These are phyloP conservation scores for Aquatica leii DNA, from an alignment of 2,888 invertebrate genomes.

Conservation along the genomic window DNA sequence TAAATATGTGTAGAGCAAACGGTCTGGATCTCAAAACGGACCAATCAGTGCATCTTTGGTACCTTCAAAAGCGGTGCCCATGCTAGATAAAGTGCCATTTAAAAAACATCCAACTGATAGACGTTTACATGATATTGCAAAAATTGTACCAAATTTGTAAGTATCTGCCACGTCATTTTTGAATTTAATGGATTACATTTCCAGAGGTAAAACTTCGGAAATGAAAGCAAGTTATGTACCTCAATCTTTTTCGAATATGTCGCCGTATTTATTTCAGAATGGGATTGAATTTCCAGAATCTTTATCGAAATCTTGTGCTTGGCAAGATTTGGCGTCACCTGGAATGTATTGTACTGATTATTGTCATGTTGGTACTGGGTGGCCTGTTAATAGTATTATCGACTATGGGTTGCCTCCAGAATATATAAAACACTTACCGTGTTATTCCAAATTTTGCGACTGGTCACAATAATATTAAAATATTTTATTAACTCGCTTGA, in stretches of 20 bases:
- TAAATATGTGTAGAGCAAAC: slow-evolving; percentile 41
- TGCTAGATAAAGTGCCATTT: slow-evolving; percentile 44
- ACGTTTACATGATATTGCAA: slow-evolving; percentile 44
- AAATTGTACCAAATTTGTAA: slow-evolving; percentile 52
- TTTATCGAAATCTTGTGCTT: slow-evolving; percentile 49
- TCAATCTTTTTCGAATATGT: slow-evolving; percentile 53
- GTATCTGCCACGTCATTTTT: slow-evolving; percentile 28
- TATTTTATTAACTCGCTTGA: no score
- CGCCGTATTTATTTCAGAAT: slow-evolving; percentile 49
- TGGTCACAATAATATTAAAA: slow-evolving; percentile 20
- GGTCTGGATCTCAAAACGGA: slow-evolving; percentile 45
- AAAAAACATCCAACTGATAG: slow-evolving; percentile 38
- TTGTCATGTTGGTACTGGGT: slow-evolving; percentile 58
- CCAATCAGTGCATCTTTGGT: slow-evolving; percentile 39
- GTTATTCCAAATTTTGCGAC: slow-evolving; percentile 27
- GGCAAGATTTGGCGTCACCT: slow-evolving; percentile 56
- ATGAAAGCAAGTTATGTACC: slow-evolving; percentile 49
- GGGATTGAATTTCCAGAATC: slow-evolving; percentile 50
- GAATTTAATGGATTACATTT: slow-evolving; percentile 30
- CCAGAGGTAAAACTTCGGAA: slow-evolving; percentile 55
- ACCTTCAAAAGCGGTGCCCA: slow-evolving; percentile 35
- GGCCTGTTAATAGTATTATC: slow-evolving; percentile 55
- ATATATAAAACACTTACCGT: slow-evolving; percentile 23
- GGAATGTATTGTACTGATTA: slow-evolving; percentile 61
- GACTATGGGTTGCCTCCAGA: slow-evolving; percentile 35